Evolutionary conservation across 2,113 vertebrate genomes (phyloP).

Genomic region (Puffinus mauretanicus): DNA sequence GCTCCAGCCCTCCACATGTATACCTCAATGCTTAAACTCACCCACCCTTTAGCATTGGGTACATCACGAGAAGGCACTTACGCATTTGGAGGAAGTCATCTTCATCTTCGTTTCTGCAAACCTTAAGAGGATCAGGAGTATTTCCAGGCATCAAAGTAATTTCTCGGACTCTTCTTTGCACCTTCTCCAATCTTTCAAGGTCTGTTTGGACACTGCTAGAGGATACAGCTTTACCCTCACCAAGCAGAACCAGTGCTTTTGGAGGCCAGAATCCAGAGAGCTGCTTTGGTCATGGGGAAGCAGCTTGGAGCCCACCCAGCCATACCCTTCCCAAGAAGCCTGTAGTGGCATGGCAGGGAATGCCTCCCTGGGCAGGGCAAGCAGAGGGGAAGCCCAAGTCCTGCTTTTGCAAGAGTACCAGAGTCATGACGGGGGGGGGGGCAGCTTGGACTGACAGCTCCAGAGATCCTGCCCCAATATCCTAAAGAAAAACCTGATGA

Average conservation of each 20-base stretch:
- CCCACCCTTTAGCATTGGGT: not conserved
- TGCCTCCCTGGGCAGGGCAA: not conserved
- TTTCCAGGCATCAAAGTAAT: not conserved
- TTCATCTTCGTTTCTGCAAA: not conserved
- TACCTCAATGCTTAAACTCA: not conserved
- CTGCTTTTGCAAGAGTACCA: not conserved
- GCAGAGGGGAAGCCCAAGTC: not conserved
- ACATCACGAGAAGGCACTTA: not conserved
- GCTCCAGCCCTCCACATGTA: not conserved
- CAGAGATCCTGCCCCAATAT: not conserved
- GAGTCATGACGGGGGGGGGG: too few relatives aligned
- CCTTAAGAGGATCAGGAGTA: not conserved
- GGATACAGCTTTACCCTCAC: not conserved
- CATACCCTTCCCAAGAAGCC: not conserved
- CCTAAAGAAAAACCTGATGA: not conserved
- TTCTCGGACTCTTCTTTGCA: not conserved
- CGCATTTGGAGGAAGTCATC: not conserved
- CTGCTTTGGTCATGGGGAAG: not conserved
- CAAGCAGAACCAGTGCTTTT: not conserved
- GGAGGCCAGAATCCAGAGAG: not conserved
- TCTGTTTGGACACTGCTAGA: not conserved
- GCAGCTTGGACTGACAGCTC: not conserved
- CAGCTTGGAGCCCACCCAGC: not conserved
- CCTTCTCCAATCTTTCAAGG: not conserved
- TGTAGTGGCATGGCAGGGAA: not conserved